Base-by-base conservation (phyloP, 2,888 invertebrate genomes). In the Willowsia nigromaculata region DNA sequence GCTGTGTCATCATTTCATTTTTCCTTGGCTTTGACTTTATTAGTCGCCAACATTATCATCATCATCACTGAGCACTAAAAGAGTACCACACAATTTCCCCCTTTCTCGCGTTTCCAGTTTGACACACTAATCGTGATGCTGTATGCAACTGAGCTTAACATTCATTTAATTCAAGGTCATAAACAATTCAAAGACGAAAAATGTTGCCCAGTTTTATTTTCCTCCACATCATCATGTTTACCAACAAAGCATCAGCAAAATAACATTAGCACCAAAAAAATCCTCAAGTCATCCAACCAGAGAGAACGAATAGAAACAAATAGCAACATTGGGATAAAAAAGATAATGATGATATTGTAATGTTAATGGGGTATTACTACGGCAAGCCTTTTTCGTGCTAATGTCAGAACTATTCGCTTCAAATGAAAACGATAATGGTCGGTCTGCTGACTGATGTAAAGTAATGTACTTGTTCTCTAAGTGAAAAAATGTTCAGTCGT, bases 91-190 rank as follows among this genome's bases (percentile, higher is more conserved):
- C 27, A 25, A 59, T 6, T 15, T 37, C 18, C 33, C 18, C n/a
- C 43, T 62, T n/a, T 59, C 22, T 50, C 50, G 13, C 59, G 11
- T 83, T 56, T 43, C 47, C 18, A 84, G 40, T 30, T 68, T 85
- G 85, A 85, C 76, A 76, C 43, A 59, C 37, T 78, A 76, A 78
- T 59, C 74, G 85, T 71, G 81, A 56, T 56, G 80, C 18, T 33
- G 59, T 33, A 27, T 13, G 13, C 4, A 15, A 4, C 3, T 4
- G 13, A 4, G 59, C 30, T 53, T 74, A 88, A 74, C 88, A 88
- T 71, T 88, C 82, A 59, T 82, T 88, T 82, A 47, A 68, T 83
- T 88, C 88, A 88, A 88, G 88, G 88, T 88, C 88, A 83, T 88
- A 88, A 88, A 88, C 83, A 83, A 83, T 43, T 33, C 56, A 43